Evolutionary conservation across 2,888 invertebrate species (phyloP).

Genomic region (Lymantria dispar): DNA sequence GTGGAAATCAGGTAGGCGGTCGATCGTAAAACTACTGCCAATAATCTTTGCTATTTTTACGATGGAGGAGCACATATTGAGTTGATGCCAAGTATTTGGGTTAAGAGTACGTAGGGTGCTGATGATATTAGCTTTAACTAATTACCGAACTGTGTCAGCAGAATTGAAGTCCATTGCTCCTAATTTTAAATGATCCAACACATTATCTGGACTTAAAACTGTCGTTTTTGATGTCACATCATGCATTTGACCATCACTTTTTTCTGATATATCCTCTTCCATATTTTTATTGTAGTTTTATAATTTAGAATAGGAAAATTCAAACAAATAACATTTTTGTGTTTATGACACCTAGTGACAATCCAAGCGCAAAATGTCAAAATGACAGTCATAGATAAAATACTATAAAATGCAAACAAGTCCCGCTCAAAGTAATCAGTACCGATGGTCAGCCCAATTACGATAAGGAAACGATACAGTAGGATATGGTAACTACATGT

Average conservation of each 20-base stretch:
- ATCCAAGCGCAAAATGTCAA: conserved; percentile 7
- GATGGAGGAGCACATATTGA: too few species aligned
- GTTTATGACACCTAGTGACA: neutral
- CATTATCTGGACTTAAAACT: neutral
- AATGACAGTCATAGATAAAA: conserved; percentile 1
- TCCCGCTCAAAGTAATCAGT: too few species aligned
- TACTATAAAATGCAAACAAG: too few species aligned
- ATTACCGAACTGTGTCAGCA: conserved; percentile 56
- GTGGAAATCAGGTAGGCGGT: too few species aligned
- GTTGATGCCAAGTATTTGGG: too few species aligned
- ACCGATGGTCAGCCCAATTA: too few species aligned
- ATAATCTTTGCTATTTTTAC: too few species aligned
- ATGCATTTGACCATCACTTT: neutral
- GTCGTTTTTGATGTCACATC: neutral
- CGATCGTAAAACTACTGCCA: too few species aligned
- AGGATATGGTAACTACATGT: too few species aligned
- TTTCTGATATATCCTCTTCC: neutral
- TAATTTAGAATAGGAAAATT: neutral
- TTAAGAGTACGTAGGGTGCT: too few species aligned
- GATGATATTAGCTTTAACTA: too few species aligned
- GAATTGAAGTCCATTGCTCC: conserved; percentile 42
- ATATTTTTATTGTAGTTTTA: neutral
- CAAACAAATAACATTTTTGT: neutral
- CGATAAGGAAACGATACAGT: too few species aligned
- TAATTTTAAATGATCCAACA: neutral